These are phyloP conservation scores for Acipenser transmontanus DNA, from an alignment of 2,797 vertebrate genomes.

Conservation along the genomic window DNA sequence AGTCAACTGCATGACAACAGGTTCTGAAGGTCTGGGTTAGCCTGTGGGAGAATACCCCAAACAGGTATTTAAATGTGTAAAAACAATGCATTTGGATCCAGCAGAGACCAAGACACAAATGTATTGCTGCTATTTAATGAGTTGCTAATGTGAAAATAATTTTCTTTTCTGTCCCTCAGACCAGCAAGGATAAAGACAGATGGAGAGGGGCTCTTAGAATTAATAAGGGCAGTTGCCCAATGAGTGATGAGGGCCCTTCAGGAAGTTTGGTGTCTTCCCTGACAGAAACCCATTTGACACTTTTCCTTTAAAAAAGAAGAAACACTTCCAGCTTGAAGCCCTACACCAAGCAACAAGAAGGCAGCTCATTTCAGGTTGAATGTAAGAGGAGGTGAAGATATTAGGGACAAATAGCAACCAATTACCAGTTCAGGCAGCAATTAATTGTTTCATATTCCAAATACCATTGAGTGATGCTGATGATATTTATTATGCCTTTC, in stretches of 20 bases:
- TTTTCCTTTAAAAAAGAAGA: constrained; percentile 24
- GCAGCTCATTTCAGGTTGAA: constrained; percentile 9
- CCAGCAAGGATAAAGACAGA: too few species aligned
- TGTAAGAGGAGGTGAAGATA: not conserved
- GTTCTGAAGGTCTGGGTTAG: constrained; percentile 8
- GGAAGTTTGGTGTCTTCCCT: constrained; percentile 19
- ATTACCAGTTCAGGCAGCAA: not conserved
- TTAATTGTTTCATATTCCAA: not conserved
- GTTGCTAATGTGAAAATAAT: too few species aligned
- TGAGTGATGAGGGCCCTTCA: constrained; percentile 16
- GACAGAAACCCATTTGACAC: constrained; percentile 27
- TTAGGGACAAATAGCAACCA: not conserved
- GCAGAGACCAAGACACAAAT: too few species aligned
- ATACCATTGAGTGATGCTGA: too few species aligned
- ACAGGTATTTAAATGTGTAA: too few species aligned
- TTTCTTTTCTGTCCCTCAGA: too few species aligned
- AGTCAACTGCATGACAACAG: constrained; percentile 4
- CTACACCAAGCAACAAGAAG: not conserved
- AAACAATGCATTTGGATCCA: too few species aligned
- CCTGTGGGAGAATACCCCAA: too few species aligned
- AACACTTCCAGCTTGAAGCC: too few species aligned
- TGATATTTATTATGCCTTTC: too few species aligned
- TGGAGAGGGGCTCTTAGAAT: too few species aligned
- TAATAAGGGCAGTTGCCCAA: constrained; percentile 29
- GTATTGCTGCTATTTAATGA: too few species aligned